These are phyloP conservation scores for Microplitis manilae DNA, from an alignment of 2,888 invertebrate species.

Conservation along the genomic window DNA sequence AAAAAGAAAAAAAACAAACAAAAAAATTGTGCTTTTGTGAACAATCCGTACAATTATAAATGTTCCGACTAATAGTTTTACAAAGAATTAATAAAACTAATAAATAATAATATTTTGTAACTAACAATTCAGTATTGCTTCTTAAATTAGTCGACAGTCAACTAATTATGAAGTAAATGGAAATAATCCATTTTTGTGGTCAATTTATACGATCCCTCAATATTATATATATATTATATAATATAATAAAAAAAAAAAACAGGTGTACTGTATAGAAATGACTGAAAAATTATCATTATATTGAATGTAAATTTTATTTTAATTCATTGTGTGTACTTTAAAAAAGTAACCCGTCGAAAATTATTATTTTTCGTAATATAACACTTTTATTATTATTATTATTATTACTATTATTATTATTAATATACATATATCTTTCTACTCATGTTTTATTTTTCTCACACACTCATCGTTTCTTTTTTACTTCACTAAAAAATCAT, in stretches of 20 bases:
- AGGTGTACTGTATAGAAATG: constrained; percentile 36
- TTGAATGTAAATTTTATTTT: constrained; percentile 39
- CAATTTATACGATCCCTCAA: constrained; percentile 26
- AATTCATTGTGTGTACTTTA: constrained; percentile 16
- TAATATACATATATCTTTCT: neutral
- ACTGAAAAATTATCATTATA: constrained; percentile 39
- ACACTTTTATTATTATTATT: neutral
- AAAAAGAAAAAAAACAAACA: neutral
- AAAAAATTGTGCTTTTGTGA: constrained; percentile 17
- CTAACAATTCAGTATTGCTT: constrained; percentile 24
- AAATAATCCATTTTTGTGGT: constrained; percentile 30
- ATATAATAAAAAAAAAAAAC: neutral
- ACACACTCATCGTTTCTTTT: neutral
- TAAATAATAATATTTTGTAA: constrained; percentile 23
- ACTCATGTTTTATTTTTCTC: neutral
- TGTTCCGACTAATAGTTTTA: neutral
- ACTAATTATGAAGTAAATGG: constrained; percentile 8
- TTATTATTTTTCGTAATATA: neutral
- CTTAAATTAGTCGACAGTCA: constrained; percentile 11
- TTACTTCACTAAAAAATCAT: neutral
- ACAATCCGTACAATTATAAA: constrained; percentile 1
- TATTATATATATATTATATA: neutral
- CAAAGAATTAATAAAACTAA: constrained; percentile 2
- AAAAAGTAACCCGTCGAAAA: neutral
- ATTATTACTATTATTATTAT: neutral